Percentiles rank a stretch among this genome's conserved stretches.
Conservation (phyloP, 2,113 vertebrate species). For the Elephantulus edwardii region DNA sequence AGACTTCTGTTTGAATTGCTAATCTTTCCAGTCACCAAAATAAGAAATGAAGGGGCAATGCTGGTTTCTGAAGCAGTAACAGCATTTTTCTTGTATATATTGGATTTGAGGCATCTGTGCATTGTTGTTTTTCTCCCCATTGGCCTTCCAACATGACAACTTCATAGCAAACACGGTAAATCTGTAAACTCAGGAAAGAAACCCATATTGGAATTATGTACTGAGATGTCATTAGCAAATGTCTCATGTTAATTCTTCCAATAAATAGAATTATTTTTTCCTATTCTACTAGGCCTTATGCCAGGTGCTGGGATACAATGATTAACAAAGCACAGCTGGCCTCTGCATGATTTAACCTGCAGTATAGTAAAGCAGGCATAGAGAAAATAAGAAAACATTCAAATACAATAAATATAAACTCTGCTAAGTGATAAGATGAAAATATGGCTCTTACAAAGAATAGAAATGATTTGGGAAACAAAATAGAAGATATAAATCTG, state of each 20-base stretch:
- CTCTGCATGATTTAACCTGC: not conserved
- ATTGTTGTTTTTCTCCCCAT: not conserved
- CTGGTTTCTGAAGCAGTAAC: not conserved
- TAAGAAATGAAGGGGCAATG: not conserved
- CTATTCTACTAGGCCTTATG: not conserved
- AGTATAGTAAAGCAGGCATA: not conserved
- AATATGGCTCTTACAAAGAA: not conserved
- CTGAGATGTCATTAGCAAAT: not conserved
- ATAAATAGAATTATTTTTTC: not conserved
- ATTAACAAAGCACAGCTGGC: not conserved
- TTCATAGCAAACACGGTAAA: not conserved
- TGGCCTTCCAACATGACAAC: not conserved
- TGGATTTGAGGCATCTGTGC: not conserved
- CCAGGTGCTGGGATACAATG: not conserved
- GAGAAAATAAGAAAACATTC: not conserved
- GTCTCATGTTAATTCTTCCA: not conserved
- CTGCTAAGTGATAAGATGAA: not conserved
- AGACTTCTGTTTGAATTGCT: not conserved
- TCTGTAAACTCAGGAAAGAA: not conserved
- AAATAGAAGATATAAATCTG: not conserved
- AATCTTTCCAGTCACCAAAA: not conserved
- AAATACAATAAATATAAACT: not conserved
- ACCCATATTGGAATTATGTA: not conserved
- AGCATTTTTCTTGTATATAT: not conserved
- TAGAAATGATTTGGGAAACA: not conserved